phyloP scores from a whole-genome alignment of 1,140 invertebrate species.

The Brachionus asplanchnoidis region DNA sequence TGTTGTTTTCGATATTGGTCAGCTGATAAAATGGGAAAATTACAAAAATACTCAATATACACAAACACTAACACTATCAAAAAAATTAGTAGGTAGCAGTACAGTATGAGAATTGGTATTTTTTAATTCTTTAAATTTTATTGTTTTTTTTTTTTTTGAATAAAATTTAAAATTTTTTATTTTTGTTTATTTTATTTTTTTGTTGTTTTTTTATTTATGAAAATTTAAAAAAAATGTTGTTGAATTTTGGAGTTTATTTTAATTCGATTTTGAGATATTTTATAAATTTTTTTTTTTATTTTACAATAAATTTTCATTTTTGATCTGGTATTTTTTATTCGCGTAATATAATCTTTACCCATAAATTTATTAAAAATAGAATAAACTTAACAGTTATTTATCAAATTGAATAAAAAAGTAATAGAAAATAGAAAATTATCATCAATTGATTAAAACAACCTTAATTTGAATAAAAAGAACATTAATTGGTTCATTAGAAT shows the following conservation, averaged over 20 bases:
- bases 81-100: background rate
- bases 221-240: background rate
- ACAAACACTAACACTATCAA: too few species aligned
- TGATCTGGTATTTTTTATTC: too few species aligned
- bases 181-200: background rate
- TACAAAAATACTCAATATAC: background rate
- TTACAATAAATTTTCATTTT: background rate
- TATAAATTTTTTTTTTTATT: background rate
- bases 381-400: too few species aligned
- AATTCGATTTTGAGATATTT: background rate
- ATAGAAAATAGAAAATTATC: too few species aligned
- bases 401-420: too few species aligned
- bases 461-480: too few species aligned
- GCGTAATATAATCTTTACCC: too few species aligned
- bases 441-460: too few species aligned
- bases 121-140: background rate
- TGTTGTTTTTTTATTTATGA: background rate
- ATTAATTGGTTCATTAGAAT: too few species aligned
- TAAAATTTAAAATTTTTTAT: background rate
- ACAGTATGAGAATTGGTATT: background rate
- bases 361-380: too few species aligned
- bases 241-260: background rate
- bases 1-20: too few species aligned
- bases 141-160: background rate
- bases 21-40: background rate